phyloP scores from a whole-genome alignment of 2,888 invertebrate genomes.

The Allophyes oxyacanthae region DNA sequence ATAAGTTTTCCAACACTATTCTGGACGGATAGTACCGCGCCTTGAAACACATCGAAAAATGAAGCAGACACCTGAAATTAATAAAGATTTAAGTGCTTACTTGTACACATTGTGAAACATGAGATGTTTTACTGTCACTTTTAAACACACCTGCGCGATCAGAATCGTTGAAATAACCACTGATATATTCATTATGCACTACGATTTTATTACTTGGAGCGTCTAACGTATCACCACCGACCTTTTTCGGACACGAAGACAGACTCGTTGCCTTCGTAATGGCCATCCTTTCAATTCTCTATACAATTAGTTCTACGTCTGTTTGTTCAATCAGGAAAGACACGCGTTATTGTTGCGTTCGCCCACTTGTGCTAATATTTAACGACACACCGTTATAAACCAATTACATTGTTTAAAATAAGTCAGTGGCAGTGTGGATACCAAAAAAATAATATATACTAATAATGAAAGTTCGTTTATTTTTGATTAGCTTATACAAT shows the following conservation, averaged over 20 bases:
- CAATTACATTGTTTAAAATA: conserved; percentile 46
- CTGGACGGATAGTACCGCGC: conserved; percentile 70
- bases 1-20: conserved; percentile 74
- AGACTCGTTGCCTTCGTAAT: conserved; percentile 38
- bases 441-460: conserved; percentile 51
- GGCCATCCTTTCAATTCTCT: conserved; percentile 35
- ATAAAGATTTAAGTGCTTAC: conserved; percentile 40
- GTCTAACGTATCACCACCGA: conserved; percentile 44
- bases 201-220: conserved; percentile 40
- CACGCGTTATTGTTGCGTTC: conserved; percentile 56
- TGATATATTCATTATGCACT: conserved; percentile 61
- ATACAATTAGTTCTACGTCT: conserved; percentile 58
- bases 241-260: conserved; percentile 44
- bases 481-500: conserved; percentile 69
- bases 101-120: conserved; percentile 4
- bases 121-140: conserved; percentile 6
- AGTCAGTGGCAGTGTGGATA: conserved; percentile 35
- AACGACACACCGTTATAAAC: conserved; percentile 43
- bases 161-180: conserved; percentile 59
- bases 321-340: conserved; percentile 62
- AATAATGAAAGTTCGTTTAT: conserved; percentile 71
- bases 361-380: conserved; percentile 69
- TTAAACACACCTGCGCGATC: conserved; percentile 63
- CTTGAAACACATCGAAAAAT: conserved; percentile 70
- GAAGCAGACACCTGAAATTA: conserved; percentile 75